Conservation (phyloP, 2,113 vertebrate genomes). For the Eulemur macaco region DNA sequence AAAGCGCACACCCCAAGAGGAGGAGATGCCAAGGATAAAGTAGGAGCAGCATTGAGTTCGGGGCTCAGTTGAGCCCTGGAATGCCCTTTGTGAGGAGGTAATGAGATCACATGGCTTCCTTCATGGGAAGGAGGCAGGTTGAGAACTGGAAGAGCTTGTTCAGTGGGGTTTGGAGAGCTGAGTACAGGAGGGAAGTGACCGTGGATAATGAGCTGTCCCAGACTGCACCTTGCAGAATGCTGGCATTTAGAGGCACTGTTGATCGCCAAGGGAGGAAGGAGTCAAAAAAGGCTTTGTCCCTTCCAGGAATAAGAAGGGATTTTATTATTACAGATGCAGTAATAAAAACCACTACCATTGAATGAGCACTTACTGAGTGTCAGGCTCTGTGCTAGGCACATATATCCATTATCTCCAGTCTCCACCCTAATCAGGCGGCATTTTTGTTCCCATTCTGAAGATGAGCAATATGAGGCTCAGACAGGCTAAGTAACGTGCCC, state of each 20-base stretch:
- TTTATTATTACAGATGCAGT: conserved; percentile 32
- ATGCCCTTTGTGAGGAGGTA: conserved; percentile 77
- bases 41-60: conserved; percentile 49
- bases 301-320: conserved; percentile 58
- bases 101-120: conserved; percentile 73
- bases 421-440: background rate
- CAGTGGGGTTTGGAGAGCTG: conserved; percentile 67
- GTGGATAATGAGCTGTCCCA: conserved; percentile 65
- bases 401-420: background rate
- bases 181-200: conserved; percentile 67
- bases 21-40: conserved; percentile 52
- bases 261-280: conserved; percentile 25
- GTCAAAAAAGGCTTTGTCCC: conserved; percentile 56
- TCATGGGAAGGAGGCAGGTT: conserved; percentile 68
- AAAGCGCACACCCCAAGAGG: conserved; percentile 46
- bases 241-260: conserved; percentile 11
- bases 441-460: conserved; percentile 7
- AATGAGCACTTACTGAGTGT: conserved; percentile 16
- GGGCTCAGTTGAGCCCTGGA: conserved; percentile 75
- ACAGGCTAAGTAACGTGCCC: background rate
- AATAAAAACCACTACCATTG: conserved; percentile 38
- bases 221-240: background rate
- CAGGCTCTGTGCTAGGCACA: background rate
- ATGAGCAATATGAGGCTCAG: background rate
- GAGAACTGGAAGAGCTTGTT: conserved; percentile 79